Evolutionary conservation across 1,140 invertebrate genomes (phyloP).

Genomic region (Drosophila sulfurigaster): DNA sequence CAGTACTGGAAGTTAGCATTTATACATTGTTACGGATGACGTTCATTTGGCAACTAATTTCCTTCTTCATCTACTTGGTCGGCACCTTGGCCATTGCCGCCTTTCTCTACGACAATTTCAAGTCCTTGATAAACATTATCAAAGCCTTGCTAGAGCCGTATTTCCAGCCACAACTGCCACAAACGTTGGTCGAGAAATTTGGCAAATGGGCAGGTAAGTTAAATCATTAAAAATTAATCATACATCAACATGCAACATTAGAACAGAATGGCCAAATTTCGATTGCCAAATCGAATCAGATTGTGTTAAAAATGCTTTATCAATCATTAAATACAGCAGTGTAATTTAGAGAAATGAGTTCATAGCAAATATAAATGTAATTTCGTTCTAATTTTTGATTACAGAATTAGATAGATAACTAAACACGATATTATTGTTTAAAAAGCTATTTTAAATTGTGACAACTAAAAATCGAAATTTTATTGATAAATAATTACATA

Average conservation of each 20-base stretch:
- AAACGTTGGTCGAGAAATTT: constrained; percentile 86
- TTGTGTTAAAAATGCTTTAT: too few species aligned
- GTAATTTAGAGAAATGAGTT: too few species aligned
- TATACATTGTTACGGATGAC: constrained; percentile 74
- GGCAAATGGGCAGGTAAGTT: constrained; percentile 87
- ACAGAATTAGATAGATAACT: too few species aligned
- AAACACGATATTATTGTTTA: too few species aligned
- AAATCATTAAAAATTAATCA: constrained; percentile 2
- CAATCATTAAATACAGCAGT: too few species aligned
- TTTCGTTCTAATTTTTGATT: too few species aligned
- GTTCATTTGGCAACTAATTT: constrained; percentile 73
- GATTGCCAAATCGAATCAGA: too few species aligned
- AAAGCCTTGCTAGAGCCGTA: constrained; percentile 86
- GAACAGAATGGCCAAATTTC: too few species aligned
- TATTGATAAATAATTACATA: too few species aligned
- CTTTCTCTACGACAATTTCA: constrained; percentile 85
- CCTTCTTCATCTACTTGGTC: constrained; percentile 71
- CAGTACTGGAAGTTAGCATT: constrained; percentile 65
- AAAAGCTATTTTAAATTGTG: too few species aligned
- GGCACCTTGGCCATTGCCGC: constrained; percentile 84
- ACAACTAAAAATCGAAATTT: too few species aligned
- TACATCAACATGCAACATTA: neutral
- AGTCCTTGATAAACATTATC: constrained; percentile 85
- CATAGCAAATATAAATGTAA: too few species aligned
- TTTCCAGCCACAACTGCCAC: constrained; percentile 86